Conservation (phyloP, 53 echinoderm and acorn worm species). For the Antedon mediterranea region DNA sequence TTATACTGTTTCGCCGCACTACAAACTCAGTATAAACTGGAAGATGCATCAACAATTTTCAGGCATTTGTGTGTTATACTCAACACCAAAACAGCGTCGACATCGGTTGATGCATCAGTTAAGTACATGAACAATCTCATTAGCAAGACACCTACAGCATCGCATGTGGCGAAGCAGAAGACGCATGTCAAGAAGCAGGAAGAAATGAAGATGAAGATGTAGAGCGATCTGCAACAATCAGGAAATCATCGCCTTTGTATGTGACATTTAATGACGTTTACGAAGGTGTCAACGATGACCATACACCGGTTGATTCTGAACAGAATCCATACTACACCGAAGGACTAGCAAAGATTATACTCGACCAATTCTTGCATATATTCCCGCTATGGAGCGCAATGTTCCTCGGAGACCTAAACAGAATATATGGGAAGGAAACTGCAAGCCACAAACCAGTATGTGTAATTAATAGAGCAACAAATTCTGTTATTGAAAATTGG, state of each 20-base stretch:
- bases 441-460: too few species aligned
- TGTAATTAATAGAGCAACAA: too few species aligned
- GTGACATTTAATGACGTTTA: background rate
- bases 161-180: constrained; percentile 5
- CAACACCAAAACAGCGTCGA: background rate
- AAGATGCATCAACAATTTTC: constrained; percentile 4
- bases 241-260: constrained; percentile 11
- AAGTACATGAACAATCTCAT: background rate
- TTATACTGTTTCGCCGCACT: constrained; percentile 19
- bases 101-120: background rate
- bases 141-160: background rate
- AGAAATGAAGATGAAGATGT: too few species aligned
- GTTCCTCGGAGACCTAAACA: constrained; percentile 2
- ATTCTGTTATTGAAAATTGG: too few species aligned
- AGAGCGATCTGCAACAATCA: constrained; percentile 3
- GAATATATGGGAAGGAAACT: too few species aligned
- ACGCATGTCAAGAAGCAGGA: background rate
- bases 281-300: too few species aligned
- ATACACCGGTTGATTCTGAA: background rate
- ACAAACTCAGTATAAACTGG: constrained; percentile 4
- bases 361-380: too few species aligned
- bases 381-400: constrained; percentile 25
- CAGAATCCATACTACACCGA: constrained; percentile 3
- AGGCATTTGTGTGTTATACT: constrained; percentile 12
- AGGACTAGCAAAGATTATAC: constrained; percentile 1